Evolutionary conservation across 2,797 vertebrate genomes (phyloP).

Genomic region (Enteromius viviparus): DNA sequence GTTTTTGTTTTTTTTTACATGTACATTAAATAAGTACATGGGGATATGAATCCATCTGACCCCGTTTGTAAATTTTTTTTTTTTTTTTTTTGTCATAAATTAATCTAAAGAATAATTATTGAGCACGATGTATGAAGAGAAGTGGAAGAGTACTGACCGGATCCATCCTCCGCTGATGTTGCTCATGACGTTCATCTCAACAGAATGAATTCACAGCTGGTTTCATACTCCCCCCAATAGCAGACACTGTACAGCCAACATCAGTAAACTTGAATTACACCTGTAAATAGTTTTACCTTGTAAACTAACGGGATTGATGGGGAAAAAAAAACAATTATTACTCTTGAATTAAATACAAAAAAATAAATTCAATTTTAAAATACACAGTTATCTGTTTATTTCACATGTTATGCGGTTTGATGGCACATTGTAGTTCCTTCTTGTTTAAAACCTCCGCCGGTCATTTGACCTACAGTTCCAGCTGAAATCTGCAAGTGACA

Average conservation of each 20-base stretch:
- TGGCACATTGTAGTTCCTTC: conserved; percentile 20
- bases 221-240: conserved; percentile 68
- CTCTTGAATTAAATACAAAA: conserved; percentile 69
- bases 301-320: conserved; percentile 73
- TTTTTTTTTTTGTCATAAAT: conserved; percentile 53
- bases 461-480: neutral
- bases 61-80: conserved; percentile 57
- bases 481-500: conserved; percentile 1
- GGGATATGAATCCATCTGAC: conserved; percentile 70
- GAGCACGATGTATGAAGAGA: conserved; percentile 78
- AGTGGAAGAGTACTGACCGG: conserved; percentile 64
- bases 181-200: conserved; percentile 61
- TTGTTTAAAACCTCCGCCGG: neutral
- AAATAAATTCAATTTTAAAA: conserved; percentile 76
- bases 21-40: conserved; percentile 58
- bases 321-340: conserved; percentile 72
- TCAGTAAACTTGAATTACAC: conserved; percentile 72
- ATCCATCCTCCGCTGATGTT: conserved; percentile 77
- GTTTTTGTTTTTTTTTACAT: conserved; percentile 42
- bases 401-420: conserved; percentile 22
- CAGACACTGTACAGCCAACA: conserved; percentile 78
- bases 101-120: conserved; percentile 59
- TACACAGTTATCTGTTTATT: conserved; percentile 49
- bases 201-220: conserved; percentile 61
- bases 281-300: conserved; percentile 82